Percentiles rank a stretch among this genome's conserved stretches.
Conservation (phyloP, 1,140 invertebrate genomes). For the Riptortus pedestris region DNA sequence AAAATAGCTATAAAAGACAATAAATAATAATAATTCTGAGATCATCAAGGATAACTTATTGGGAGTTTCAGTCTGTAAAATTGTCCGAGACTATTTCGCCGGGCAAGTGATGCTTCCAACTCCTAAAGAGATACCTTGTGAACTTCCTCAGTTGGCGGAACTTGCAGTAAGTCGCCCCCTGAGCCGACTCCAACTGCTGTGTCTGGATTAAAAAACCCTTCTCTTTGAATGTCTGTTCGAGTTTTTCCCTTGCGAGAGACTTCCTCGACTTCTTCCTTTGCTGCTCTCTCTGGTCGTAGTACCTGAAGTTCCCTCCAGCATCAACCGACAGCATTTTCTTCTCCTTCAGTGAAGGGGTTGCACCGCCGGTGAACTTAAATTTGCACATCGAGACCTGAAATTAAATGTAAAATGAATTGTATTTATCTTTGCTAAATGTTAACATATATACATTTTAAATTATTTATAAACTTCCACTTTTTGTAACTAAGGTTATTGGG, state of each 20-base stretch:
- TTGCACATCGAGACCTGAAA: constrained; percentile 85
- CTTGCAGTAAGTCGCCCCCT: constrained; percentile 87
- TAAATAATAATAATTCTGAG: constrained; percentile 2
- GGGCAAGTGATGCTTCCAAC: constrained; percentile 86
- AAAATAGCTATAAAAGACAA: background rate
- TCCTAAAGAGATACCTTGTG: constrained; percentile 79
- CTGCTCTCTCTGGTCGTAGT: constrained; percentile 24
- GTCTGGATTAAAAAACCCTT: constrained; percentile 87
- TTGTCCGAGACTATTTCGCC: constrained; percentile 48
- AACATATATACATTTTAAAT: no score
- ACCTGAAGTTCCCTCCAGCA: constrained; percentile 24
- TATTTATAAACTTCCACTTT: no score
- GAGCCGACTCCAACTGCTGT: constrained; percentile 79
- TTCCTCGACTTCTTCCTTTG: constrained; percentile 58
- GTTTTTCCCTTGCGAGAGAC: constrained; percentile 69
- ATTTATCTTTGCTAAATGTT: no score
- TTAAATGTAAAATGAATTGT: no score
- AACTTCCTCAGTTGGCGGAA: constrained; percentile 84
- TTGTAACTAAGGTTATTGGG: no score
- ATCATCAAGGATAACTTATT: background rate
- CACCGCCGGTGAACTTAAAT: constrained; percentile 83
- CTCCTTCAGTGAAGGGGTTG: constrained; percentile 73
- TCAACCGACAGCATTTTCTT: constrained; percentile 70
- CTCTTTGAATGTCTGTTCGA: constrained; percentile 85
- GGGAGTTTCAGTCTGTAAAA: constrained; percentile 14